Evolutionary conservation across 2,113 vertebrate genomes (phyloP), one percentile per base, ranked within the genome.

Genomic region (Semicossyphus pulcher): DNA sequence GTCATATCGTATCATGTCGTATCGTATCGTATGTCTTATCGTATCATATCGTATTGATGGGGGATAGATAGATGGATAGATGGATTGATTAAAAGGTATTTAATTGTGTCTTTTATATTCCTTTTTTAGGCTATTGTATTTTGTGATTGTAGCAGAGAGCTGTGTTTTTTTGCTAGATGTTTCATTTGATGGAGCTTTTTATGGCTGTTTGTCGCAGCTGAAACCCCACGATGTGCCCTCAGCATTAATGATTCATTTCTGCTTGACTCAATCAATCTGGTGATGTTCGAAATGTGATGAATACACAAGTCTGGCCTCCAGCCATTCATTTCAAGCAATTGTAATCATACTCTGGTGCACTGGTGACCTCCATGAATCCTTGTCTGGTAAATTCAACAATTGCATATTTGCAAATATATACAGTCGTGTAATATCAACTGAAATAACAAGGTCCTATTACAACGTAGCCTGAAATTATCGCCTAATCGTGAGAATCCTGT

Each of bases 181-280:
- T n/a, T n/a, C n/a, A n/a, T n/a, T n/a, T n/a, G n/a, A n/a, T n/a
- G n/a, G n/a, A n/a, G n/a, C n/a, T n/a, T n/a, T 32, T 9, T 32
- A 4, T 5, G 31, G 9, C 31, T 5, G 4, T 4, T 5, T 14
- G 36, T 15, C 11, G 36, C 36, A 14, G 39, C 47, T 48, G 25
- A 73, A 73, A 45, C 53, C 25, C 18, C 41, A 47, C n/a, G 28
- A 37, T 31, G 36, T 57, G 11, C 21, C 16, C 21, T 48, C 37
- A 48, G 32, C 63, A 73, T 34, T 18, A 6, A n/a, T 56, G 66
- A 76, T 39, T 78, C 63, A 67, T 4, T 65, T 54, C 37, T 36
- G 34, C 37, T 58, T 72, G 54, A 71, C 71, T 81, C 61, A 49
- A 58, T 75, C 49, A 58, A 26, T 23, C 10, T 20, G 5, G 5